Conservation (phyloP, 1,140 invertebrate genomes). For the Yoshiicerus persimilis region DNA sequence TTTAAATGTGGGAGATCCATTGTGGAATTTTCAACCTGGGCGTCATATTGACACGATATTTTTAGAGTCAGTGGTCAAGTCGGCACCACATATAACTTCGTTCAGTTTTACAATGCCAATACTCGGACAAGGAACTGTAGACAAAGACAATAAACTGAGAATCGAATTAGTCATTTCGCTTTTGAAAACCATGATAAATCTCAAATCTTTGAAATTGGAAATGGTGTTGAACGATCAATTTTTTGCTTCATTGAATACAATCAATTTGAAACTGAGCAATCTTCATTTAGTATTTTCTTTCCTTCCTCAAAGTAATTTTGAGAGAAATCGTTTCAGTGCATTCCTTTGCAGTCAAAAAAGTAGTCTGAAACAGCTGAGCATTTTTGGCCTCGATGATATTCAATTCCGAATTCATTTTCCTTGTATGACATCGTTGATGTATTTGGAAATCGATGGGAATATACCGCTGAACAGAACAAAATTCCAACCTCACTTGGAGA, state of each 20-base stretch:
- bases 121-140: background rate
- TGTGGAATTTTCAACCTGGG: background rate
- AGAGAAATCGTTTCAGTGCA: background rate
- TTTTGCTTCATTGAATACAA: background rate
- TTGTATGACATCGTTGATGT: background rate
- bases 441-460: background rate
- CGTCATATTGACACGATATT: background rate
- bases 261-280: background rate
- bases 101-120: constrained; percentile 6
- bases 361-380: background rate
- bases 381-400: background rate
- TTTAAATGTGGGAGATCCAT: background rate
- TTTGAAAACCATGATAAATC: background rate
- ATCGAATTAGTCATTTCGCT: background rate
- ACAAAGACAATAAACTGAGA: constrained; percentile 1
- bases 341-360: background rate
- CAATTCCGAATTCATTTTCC: background rate
- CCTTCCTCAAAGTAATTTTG: constrained; percentile 4
- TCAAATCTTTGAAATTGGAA: background rate
- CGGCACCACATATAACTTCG: background rate
- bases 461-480: background rate
- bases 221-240: background rate
- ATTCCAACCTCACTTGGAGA: background rate
- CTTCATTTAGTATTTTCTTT: background rate
- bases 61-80: background rate